A percentile compares a stretch with the other conserved stretches of the same genome.
phyloP scores from a whole-genome alignment of 2,113 vertebrate genomes.

The Lanius collurio region DNA sequence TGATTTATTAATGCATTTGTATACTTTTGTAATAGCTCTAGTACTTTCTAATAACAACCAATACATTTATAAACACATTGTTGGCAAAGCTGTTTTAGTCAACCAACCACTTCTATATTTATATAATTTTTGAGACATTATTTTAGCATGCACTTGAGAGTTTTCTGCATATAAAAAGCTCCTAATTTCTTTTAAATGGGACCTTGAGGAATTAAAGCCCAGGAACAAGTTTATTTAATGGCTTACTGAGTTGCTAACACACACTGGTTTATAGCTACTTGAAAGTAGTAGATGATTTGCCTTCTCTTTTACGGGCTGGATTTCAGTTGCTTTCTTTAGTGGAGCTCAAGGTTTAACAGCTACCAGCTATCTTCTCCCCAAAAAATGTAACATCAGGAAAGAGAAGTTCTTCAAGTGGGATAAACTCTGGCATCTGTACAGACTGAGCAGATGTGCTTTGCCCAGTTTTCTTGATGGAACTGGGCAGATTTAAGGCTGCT shows the following conservation, averaged over 20 bases:
- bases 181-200: slow-evolving; percentile 37
- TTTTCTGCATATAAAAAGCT: background rate
- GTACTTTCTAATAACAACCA: background rate
- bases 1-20: background rate
- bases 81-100: background rate
- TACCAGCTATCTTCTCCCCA: background rate
- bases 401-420: background rate
- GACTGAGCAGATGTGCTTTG: background rate
- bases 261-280: background rate
- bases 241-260: background rate
- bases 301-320: background rate
- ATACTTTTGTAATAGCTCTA: background rate
- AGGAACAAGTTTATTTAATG: background rate
- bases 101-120: background rate
- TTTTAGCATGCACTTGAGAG: background rate
- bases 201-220: background rate
- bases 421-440: background rate
- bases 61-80: background rate
- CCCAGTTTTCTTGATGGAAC: background rate
- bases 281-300: background rate
- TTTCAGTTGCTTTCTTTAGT: background rate
- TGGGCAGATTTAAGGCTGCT: background rate
- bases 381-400: background rate
- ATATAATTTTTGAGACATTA: background rate
- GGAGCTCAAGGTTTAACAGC: background rate